Percentiles rank a stretch among this genome's conserved stretches.
Evolutionary conservation across 2,888 invertebrate species (phyloP).

Genomic region (Nyleta sp.): DNA sequence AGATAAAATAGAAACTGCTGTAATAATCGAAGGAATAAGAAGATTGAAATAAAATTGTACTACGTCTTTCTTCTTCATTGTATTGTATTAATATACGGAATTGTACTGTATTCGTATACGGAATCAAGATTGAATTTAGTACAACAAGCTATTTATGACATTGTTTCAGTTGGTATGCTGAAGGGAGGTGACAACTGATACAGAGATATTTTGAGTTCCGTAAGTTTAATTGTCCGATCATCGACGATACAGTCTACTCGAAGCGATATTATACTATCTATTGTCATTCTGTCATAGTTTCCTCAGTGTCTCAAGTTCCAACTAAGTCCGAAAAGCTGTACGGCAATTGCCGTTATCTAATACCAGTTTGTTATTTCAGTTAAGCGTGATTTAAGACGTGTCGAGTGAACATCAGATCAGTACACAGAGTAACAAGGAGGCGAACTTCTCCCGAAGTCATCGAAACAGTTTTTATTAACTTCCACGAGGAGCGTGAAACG

Average conservation of each 20-base stretch:
- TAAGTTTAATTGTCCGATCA: conserved; percentile 22
- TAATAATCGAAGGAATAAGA: no score
- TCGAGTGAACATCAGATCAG: no score
- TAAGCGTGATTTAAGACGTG: conserved; percentile 10
- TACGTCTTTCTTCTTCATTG: no score
- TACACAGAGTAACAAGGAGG: no score
- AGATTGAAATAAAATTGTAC: no score
- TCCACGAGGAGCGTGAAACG: no score
- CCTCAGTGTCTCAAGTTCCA: conserved; percentile 25
- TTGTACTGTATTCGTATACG: no score
- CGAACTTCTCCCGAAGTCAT: no score
- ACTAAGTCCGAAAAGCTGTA: conserved; percentile 26
- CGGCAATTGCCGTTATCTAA: conserved; percentile 33
- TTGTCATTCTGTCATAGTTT: conserved; percentile 29
- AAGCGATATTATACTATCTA: conserved; percentile 20
- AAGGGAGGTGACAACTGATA: not conserved
- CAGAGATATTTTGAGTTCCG: conserved; percentile 7
- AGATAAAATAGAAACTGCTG: no score
- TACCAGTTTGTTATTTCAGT: conserved; percentile 26
- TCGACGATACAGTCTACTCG: conserved; percentile 7
- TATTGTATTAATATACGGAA: no score
- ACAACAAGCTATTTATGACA: not conserved
- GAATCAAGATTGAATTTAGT: not conserved
- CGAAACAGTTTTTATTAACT: no score
- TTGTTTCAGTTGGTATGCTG: not conserved